Conservation (phyloP, 2,888 invertebrate species). For the Lasius platythorax region DNA sequence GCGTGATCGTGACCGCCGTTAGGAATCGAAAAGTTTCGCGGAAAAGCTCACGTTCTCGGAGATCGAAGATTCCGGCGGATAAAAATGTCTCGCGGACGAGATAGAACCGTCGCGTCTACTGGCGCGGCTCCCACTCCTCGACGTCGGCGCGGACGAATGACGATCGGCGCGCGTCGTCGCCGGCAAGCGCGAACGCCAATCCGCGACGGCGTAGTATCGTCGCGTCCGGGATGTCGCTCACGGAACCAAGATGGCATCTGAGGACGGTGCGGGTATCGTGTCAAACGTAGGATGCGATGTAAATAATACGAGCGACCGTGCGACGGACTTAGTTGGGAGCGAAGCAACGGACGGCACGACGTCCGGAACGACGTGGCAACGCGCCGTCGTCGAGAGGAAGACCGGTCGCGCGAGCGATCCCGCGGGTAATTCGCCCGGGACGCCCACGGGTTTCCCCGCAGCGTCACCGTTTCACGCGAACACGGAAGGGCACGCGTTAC, state of each 20-base stretch:
- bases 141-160: conserved; percentile 64
- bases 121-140: conserved; percentile 67
- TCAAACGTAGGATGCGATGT: conserved; percentile 85
- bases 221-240: conserved; percentile 75
- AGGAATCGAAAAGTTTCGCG: conserved; percentile 53
- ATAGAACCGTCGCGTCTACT: conserved; percentile 74
- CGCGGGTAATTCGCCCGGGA: conserved; percentile 72
- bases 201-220: conserved; percentile 74
- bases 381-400: conserved; percentile 60
- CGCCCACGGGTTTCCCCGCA: conserved; percentile 81
- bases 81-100: conserved; percentile 67
- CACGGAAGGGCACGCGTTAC: conserved; percentile 67
- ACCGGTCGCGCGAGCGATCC: conserved; percentile 55
- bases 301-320: conserved; percentile 79
- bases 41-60: conserved; percentile 61
- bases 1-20: background rate
- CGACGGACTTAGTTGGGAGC: conserved; percentile 59
- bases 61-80: conserved; percentile 71
- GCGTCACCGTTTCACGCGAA: conserved; percentile 77
- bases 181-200: conserved; percentile 74
- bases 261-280: conserved; percentile 84
- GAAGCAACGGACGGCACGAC: conserved; percentile 63
- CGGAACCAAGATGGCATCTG: conserved; percentile 86
- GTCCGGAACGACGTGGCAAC: conserved; percentile 62
- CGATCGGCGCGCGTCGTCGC: conserved; percentile 60